Evolutionary conservation across 1,140 invertebrate species (phyloP).

Genomic region (Campoletis sonorensis): DNA sequence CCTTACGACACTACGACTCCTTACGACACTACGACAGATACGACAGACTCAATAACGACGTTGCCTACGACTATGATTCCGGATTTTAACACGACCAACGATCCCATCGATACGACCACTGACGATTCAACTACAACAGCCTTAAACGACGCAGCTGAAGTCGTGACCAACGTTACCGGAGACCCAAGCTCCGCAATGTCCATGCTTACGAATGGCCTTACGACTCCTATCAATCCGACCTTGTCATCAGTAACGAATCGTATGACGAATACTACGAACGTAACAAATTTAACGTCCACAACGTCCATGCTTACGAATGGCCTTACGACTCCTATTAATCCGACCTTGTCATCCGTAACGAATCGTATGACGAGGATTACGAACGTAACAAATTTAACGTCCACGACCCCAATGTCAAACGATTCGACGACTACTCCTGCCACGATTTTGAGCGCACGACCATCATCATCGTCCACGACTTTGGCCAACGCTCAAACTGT

Average conservation of each 20-base stretch:
- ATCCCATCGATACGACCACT: not conserved
- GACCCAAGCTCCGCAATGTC: conserved; percentile 29
- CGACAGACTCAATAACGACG: conserved; percentile 35
- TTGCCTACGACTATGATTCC: conserved; percentile 1
- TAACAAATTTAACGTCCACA: no score
- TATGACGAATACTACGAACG: conserved; percentile 11
- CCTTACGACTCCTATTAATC: conserved; percentile 1
- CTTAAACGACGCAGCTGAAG: conserved; percentile 53
- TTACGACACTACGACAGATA: conserved; percentile 9
- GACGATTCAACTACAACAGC: conserved; percentile 30
- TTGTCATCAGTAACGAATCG: not conserved
- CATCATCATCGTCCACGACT: conserved; percentile 37
- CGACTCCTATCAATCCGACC: not conserved
- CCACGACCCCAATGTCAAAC: conserved; percentile 18
- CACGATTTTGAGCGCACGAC: not conserved
- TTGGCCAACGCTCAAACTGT: conserved; percentile 2
- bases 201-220: conserved; percentile 28
- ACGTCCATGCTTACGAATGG: conserved; percentile 40
- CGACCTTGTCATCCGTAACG: not conserved
- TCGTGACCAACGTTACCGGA: conserved; percentile 31
- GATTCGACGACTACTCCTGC: not conserved
- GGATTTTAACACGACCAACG: not conserved
- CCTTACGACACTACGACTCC: conserved; percentile 21
- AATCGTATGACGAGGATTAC: conserved; percentile 6
- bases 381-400: conserved; percentile 6